These are phyloP conservation scores for Oedothorax gibbosus DNA, from an alignment of 1,140 invertebrate genomes.

Conservation along the genomic window DNA sequence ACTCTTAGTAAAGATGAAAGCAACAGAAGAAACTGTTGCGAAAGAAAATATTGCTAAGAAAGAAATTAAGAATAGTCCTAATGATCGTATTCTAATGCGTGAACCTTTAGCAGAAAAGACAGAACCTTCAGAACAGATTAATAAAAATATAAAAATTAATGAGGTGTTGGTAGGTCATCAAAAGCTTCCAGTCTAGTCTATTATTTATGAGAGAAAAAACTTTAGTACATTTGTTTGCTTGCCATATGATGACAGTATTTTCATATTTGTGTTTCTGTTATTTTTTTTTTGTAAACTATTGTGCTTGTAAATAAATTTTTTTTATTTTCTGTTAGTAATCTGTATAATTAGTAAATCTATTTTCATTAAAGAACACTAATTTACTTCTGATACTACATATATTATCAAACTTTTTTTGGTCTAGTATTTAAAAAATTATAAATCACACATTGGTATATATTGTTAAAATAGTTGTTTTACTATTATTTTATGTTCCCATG, in stretches of 20 bases:
- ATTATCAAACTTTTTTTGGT: too few relatives aligned
- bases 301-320: neutral
- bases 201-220: too few relatives aligned
- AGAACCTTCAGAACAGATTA: neutral
- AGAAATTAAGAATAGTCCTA: constrained; percentile 1
- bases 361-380: too few relatives aligned
- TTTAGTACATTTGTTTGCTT: neutral
- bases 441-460: too few relatives aligned
- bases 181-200: constrained; percentile 11
- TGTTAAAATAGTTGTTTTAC: too few relatives aligned
- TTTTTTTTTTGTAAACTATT: constrained; percentile 6
- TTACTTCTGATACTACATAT: too few relatives aligned
- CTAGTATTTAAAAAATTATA: too few relatives aligned
- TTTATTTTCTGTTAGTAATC: too few relatives aligned
- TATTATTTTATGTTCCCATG: too few relatives aligned
- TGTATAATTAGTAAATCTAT: too few relatives aligned
- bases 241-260: constrained; percentile 1
- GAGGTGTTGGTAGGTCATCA: neutral
- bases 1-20: too few relatives aligned
- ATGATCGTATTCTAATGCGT: constrained; percentile 11
- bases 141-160: constrained; percentile 20
- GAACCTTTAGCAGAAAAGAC: constrained; percentile 37
- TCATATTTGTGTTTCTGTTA: neutral
- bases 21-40: neutral
- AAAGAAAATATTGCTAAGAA: constrained; percentile 1